These are phyloP conservation scores for Hassar affinis DNA, from an alignment of 2,113 vertebrate genomes.

Conservation along the genomic window DNA sequence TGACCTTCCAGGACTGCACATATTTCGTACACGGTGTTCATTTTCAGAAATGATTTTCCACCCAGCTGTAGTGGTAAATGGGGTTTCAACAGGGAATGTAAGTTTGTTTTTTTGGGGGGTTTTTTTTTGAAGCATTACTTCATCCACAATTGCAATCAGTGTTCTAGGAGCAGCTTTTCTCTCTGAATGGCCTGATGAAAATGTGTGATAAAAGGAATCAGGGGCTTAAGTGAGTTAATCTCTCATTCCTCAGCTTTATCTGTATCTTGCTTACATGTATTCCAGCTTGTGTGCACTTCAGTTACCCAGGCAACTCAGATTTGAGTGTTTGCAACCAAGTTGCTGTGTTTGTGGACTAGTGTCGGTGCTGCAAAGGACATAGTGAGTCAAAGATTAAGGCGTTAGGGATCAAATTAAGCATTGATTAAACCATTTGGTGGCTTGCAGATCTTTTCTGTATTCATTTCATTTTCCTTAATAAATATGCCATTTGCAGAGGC, in stretches of 20 bases:
- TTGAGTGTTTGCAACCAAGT: neutral
- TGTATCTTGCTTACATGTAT: slow-evolving; percentile 24
- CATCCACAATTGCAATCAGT: slow-evolving; percentile 16
- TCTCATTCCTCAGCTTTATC: slow-evolving; percentile 35
- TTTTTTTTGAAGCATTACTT: neutral
- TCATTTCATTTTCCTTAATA: slow-evolving; percentile 58
- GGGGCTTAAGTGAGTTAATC: slow-evolving; percentile 34
- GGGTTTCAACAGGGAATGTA: neutral
- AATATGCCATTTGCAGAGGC: slow-evolving; percentile 64
- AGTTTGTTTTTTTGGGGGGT: neutral
- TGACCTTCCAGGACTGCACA: slow-evolving; percentile 1
- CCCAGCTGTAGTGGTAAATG: neutral
- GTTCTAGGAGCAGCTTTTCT: slow-evolving; percentile 18
- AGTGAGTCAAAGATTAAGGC: slow-evolving; percentile 21
- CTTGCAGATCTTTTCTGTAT: slow-evolving; percentile 64
- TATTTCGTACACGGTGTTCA: neutral
- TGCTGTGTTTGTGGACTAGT: neutral
- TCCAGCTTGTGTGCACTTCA: neutral
- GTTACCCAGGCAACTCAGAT: slow-evolving; percentile 16
- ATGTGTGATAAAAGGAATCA: slow-evolving; percentile 31
- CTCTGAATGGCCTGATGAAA: slow-evolving; percentile 20
- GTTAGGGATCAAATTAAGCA: slow-evolving; percentile 25
- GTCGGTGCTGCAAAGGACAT: neutral
- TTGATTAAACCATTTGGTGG: slow-evolving; percentile 66
- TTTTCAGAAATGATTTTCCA: neutral